Base-by-base conservation (phyloP, 2,797 vertebrate species). In the Enteromius paludinosus region DNA sequence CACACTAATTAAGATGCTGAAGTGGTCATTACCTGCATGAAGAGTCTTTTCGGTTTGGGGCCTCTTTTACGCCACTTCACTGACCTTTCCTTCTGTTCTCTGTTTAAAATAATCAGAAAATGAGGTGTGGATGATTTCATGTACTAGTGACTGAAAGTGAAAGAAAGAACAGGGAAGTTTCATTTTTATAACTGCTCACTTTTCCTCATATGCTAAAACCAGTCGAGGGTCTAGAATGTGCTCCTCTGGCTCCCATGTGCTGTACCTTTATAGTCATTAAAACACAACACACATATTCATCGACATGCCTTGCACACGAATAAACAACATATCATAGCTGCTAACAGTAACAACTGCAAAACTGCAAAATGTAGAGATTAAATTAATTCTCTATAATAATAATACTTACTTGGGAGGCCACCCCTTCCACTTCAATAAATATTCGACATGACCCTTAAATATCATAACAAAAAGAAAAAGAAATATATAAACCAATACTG, bases 341-440 rank as follows among this genome's bases (percentile, higher is more conserved):
- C 14, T 5, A 41, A 56, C 33, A 56, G 20, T 15, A 38, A 25
- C 17, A 10, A 23, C 4, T 56, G 33, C 17, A 25, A n/a, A 74
- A n/a, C 71, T 56, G 25, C 41, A 3, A 43, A 2, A 43, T 75
- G 1, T 61, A 43, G n/a, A 41, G 41, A 61, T 9, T 15, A 33
- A 2, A 1, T 6, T 6, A 5, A 28, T 77, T 15, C 28, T 33
- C 1, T 33, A 28, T 25, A 61, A 74, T 25, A 62, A 62, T 38
- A 84, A 61, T 85, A 94, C 97, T 97, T 96, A 99, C 98, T 99
- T 99, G 82, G 97, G 97, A 71, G 98, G 97, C 98, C 98, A 99
- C 89, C 97, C 98, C 94, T 98, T 98, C 98, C 98, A 99, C 92
- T 99, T 99, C 90, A 99, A 93, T 88, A 99, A 95, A 90, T 99